Base-by-base conservation (phyloP, 1,140 invertebrate genomes). In the Dufourea novaeangliae region DNA sequence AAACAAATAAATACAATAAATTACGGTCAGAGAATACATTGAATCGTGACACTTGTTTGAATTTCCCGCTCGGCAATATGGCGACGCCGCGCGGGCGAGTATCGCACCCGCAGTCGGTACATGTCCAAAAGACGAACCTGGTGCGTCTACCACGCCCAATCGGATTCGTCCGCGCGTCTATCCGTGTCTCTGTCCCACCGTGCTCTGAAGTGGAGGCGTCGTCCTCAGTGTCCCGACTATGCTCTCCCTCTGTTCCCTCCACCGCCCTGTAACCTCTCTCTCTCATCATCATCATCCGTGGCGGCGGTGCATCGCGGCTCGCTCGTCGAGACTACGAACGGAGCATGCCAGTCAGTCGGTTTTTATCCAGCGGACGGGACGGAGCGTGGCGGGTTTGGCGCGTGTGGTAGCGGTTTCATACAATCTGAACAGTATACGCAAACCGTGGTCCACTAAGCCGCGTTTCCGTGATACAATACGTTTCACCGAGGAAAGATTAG, bases 71-170 rank as follows among this genome's bases (percentile, higher is more conserved):
- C 12, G 6, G 14, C 20, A 64, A 80, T 22, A 74, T 78, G 74
- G 79, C 70, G 73, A 1, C 20, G 22, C 14, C 41, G 37, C 52
- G 7, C 6, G 12, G 34, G 37, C 52, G 7, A 11, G 12, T 27
- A 59, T 70, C 29, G 64, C 67, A 54, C 12, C 63, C 46, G 20
- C 78, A 46, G 78, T 76, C 77, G 78, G 74, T 79, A 77, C n/a
- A n/a, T n/a, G n/a, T 46, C 1, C 41, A 50, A 67, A n/a, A 64
- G 57, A 77, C 27, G 79, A 78, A 44, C 29, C 70, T 78, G 54
- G 74, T 29, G 79, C 74, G 61, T 79, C 59, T 61, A 86, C 79
- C 84, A 85, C 84, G 83, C 83, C 83, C 84, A 86, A 85, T 86
- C 76, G 80, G 34, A 67, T 56, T 67, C 44, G 64, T 74, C 74